phyloP scores from a whole-genome alignment of 1,140 invertebrate genomes.

The Lucilia cuprina region DNA sequence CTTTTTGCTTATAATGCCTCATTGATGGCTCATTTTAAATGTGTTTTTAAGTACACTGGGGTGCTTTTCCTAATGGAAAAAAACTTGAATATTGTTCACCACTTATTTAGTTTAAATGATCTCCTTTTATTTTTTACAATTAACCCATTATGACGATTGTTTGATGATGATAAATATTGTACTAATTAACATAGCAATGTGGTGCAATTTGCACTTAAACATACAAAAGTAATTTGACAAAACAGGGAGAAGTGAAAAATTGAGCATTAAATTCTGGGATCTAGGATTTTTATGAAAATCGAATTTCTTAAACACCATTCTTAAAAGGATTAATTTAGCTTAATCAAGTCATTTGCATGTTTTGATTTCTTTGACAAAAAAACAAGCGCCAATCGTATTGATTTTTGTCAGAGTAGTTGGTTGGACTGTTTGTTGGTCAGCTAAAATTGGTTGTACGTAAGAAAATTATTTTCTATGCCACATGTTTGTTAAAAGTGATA shows the following conservation, averaged over 20 bases:
- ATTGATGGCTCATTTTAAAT: not conserved
- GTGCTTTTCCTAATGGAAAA: not conserved
- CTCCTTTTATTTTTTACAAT: not conserved
- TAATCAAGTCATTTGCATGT: conserved; percentile 30
- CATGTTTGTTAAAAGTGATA: conserved; percentile 17
- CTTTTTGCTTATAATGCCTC: not conserved
- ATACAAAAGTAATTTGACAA: no score
- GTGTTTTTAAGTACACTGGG: not conserved
- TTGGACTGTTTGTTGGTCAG: no score
- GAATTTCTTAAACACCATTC: not conserved
- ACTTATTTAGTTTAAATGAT: not conserved
- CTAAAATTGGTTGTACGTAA: no score
- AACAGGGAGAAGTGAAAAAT: no score
- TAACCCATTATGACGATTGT: not conserved
- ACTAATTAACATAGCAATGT: no score
- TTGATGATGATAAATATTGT: no score
- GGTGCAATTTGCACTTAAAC: no score
- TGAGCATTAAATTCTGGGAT: no score
- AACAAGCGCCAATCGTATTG: conserved; percentile 31
- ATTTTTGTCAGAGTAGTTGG: conserved; percentile 13
- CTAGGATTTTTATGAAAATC: no score
- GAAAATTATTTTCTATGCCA: not conserved
- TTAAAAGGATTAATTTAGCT: not conserved
- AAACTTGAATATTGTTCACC: not conserved
- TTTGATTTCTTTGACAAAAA: conserved; percentile 18